Evolutionary conservation across 1,140 invertebrate genomes (phyloP).

Genomic region (Cydia strobilella): DNA sequence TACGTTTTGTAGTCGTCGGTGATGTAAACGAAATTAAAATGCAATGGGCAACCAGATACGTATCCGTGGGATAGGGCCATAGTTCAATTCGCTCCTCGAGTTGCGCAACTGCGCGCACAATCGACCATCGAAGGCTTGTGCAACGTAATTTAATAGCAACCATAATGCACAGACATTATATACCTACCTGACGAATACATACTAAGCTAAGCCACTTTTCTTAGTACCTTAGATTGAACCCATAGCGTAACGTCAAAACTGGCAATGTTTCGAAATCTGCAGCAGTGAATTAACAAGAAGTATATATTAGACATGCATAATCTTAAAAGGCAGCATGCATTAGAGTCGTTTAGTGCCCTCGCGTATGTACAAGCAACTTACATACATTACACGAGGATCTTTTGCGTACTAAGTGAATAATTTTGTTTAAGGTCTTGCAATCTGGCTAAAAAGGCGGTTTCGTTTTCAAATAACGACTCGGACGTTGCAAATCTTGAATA

Average conservation of each 20-base stretch:
- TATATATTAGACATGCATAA: slow-evolving; percentile 2
- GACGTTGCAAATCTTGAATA: slow-evolving; percentile 18
- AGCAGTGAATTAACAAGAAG: slow-evolving; percentile 7
- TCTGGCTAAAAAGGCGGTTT: slow-evolving; percentile 10
- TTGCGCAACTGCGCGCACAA: slow-evolving; percentile 25
- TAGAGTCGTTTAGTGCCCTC: background rate
- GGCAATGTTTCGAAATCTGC: slow-evolving; percentile 1
- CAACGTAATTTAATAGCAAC: slow-evolving; percentile 28
- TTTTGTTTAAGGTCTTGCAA: background rate
- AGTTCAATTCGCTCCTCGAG: slow-evolving; percentile 30
- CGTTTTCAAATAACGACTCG: slow-evolving; percentile 29
- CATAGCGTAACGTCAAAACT: background rate
- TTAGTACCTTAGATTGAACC: background rate
- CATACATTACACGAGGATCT: background rate
- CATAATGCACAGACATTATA: slow-evolving; percentile 3
- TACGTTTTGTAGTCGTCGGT: background rate
- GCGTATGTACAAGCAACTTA: background rate
- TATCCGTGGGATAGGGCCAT: slow-evolving; percentile 30
- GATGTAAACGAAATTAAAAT: slow-evolving; percentile 25
- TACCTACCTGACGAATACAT: background rate
- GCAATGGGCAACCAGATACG: slow-evolving; percentile 19
- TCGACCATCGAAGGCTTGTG: slow-evolving; percentile 20
- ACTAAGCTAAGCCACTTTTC: background rate
- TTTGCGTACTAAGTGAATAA: background rate
- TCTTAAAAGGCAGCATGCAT: background rate